A percentile compares a stretch with the other conserved stretches of the same genome.
Evolutionary conservation across 2,888 invertebrate genomes (phyloP).

Genomic region (Rhaphigaster nebulosa): DNA sequence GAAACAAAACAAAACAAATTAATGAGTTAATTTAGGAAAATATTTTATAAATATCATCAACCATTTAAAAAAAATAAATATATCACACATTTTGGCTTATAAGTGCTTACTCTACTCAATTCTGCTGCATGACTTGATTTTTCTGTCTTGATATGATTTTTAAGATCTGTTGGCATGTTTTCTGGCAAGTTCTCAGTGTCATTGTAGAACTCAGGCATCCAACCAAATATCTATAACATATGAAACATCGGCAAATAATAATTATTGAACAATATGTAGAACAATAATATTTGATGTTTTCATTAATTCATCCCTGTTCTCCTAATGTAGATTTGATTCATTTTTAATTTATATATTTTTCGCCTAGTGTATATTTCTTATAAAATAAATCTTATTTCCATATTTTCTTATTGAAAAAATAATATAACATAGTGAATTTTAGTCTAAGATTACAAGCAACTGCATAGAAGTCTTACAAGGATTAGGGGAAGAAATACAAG

Average conservation of each 20-base stretch:
- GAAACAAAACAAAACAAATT: not conserved
- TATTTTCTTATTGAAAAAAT: too few relatives aligned
- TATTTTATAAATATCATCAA: not conserved
- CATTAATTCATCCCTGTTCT: not conserved
- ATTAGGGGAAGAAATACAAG: not conserved
- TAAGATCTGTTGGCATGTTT: slow-evolving; percentile 83
- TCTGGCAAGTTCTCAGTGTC: slow-evolving; percentile 78
- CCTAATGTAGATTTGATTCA: too few relatives aligned
- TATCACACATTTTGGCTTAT: slow-evolving; percentile 66
- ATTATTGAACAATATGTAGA: not conserved
- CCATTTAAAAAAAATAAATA: not conserved
- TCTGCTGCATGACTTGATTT: slow-evolving; percentile 64
- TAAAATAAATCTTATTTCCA: too few relatives aligned
- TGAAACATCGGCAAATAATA: not conserved
- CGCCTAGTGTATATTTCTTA: too few relatives aligned
- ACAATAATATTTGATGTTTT: not conserved
- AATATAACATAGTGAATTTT: too few relatives aligned
- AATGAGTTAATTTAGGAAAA: not conserved
- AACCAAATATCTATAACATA: slow-evolving; percentile 83
- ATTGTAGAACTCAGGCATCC: slow-evolving; percentile 86
- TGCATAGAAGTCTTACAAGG: not conserved
- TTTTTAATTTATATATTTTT: too few relatives aligned
- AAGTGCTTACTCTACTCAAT: slow-evolving; percentile 66
- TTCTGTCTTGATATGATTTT: slow-evolving; percentile 75
- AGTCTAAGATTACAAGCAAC: not conserved